Conservation (phyloP, 2,797 vertebrate genomes). For the Bryconaethiops microstoma region DNA sequence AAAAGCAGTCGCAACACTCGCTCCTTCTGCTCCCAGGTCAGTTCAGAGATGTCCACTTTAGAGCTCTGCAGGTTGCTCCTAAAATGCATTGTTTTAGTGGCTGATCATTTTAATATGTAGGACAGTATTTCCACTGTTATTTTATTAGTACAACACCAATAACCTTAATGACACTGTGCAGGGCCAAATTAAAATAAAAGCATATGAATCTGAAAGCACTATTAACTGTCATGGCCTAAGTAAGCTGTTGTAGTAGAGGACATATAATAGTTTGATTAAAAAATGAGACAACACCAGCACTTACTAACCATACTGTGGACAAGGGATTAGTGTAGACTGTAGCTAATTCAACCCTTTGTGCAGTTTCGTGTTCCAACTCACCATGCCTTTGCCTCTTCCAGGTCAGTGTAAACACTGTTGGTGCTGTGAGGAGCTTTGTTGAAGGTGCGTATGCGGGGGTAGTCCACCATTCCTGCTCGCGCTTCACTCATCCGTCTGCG, state of each 20-base stretch:
- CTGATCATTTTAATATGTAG: neutral
- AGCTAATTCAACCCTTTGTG: neutral
- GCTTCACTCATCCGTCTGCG: conserved; percentile 78
- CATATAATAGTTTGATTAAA: neutral
- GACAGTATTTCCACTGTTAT: neutral
- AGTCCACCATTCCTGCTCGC: conserved; percentile 74
- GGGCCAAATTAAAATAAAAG: neutral
- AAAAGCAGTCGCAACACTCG: conserved; percentile 85
- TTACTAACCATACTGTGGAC: neutral
- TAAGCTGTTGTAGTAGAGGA: neutral
- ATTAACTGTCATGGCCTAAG: neutral
- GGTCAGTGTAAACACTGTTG: conserved; percentile 82
- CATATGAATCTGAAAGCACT: neutral
- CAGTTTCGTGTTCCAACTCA: conserved; percentile 59
- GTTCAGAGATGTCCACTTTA: conserved; percentile 81
- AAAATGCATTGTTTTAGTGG: conserved; percentile 48
- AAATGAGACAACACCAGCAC: neutral
- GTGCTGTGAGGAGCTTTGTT: conserved; percentile 80
- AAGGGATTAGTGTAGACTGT: neutral
- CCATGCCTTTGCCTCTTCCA: conserved; percentile 80
- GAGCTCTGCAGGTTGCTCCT: conserved; percentile 77
- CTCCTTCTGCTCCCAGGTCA: conserved; percentile 93
- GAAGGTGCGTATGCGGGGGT: conserved; percentile 84
- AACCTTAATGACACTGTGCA: neutral
- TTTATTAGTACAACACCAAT: neutral